phyloP scores from a whole-genome alignment of 2,113 vertebrate species.

The Ictalurus furcatus region DNA sequence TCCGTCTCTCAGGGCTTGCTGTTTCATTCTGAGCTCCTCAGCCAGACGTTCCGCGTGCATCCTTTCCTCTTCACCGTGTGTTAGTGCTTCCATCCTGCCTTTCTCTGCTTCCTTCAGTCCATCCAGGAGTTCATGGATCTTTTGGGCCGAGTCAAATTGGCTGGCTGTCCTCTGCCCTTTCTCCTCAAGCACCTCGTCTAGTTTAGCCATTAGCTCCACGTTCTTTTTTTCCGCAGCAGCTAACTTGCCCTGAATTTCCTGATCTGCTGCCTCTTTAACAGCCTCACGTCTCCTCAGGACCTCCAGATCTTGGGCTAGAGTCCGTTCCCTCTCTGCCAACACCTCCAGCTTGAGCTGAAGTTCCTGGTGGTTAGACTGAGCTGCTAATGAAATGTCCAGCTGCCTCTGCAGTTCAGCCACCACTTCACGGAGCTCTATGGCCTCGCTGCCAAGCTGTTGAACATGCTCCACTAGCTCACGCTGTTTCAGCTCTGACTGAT shows the following conservation, averaged over 20 bases:
- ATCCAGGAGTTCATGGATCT: slow-evolving; percentile 74
- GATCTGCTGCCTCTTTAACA: slow-evolving; percentile 57
- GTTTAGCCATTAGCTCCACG: slow-evolving; percentile 69
- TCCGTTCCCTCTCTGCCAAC: slow-evolving; percentile 64
- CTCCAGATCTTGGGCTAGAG: slow-evolving; percentile 69
- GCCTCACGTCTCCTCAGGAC: slow-evolving; percentile 59
- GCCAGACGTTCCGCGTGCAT: slow-evolving; percentile 72
- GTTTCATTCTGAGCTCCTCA: slow-evolving; percentile 74
- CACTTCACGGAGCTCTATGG: slow-evolving; percentile 76
- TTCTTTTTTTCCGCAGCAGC: slow-evolving; percentile 71
- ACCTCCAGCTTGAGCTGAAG: slow-evolving; percentile 67
- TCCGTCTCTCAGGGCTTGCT: slow-evolving; percentile 65
- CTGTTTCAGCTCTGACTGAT: slow-evolving; percentile 87
- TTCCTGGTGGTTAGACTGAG: slow-evolving; percentile 71
- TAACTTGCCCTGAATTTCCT: slow-evolving; percentile 69
- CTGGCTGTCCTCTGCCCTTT: slow-evolving; percentile 70
- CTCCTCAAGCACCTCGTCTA: slow-evolving; percentile 64
- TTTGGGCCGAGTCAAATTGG: slow-evolving; percentile 73
- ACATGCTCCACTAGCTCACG: slow-evolving; percentile 75
- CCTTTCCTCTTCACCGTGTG: slow-evolving; percentile 65
- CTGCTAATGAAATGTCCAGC: slow-evolving; percentile 72
- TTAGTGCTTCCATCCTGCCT: slow-evolving; percentile 70
- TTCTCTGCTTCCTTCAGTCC: slow-evolving; percentile 78
- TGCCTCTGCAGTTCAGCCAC: slow-evolving; percentile 82
- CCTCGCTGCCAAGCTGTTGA: slow-evolving; percentile 82